A percentile compares a stretch with the other conserved stretches of the same genome.
Conservation (phyloP, 1,140 invertebrate species). For the Formica exsecta region DNA sequence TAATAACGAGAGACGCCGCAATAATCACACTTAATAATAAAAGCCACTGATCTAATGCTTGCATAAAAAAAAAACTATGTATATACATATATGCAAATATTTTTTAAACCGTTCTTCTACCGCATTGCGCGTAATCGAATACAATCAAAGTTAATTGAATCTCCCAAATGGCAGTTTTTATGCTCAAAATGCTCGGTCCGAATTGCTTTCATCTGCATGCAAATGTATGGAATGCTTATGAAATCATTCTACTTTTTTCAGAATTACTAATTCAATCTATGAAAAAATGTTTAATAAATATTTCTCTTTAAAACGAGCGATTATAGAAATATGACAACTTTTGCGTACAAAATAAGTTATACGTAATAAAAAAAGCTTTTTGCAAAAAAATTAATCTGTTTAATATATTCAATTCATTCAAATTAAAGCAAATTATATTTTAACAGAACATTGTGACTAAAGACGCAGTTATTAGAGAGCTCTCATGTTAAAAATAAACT, state of each 20-base stretch:
- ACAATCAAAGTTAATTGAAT: constrained; percentile 27
- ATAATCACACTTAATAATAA: constrained; percentile 33
- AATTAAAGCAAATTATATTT: neutral
- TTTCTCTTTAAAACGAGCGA: neutral
- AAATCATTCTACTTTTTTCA: neutral
- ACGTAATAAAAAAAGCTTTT: neutral
- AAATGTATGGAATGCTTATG: neutral
- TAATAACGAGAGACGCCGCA: neutral
- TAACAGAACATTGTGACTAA: neutral
- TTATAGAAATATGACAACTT: neutral
- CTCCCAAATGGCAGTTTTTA: too few relatives aligned
- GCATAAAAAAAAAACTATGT: neutral
- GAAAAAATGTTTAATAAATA: neutral
- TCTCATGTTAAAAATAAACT: constrained; percentile 3
- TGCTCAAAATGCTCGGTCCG: neutral
- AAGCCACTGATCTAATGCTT: constrained; percentile 27
- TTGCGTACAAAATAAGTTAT: neutral
- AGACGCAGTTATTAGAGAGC: neutral
- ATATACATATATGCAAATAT: neutral
- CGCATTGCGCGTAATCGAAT: neutral
- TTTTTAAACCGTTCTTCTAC: neutral
- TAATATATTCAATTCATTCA: neutral
- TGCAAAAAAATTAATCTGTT: neutral
- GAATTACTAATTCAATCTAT: neutral
- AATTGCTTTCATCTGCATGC: neutral